Base-by-base conservation (phyloP, 2,797 vertebrate genomes). In the Sparidentex hasta region DNA sequence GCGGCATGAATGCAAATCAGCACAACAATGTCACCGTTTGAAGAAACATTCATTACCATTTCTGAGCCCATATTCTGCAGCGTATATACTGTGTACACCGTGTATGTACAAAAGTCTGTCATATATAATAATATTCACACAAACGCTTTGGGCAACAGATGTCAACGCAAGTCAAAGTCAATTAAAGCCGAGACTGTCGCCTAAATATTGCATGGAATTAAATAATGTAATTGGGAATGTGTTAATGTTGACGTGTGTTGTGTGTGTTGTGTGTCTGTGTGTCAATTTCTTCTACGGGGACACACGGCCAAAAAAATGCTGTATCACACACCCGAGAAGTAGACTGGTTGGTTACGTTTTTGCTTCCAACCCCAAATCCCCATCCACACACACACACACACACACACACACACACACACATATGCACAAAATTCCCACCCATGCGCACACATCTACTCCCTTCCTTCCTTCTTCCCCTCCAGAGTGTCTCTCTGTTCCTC, bases 1-100 rank as follows among this genome's bases (percentile, higher is more conserved):
- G 76, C 71, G 55, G 51, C 7, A 46, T 85, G 88, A 90, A 91
- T 93, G 68, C 86, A 91, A 93, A 94, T 92, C 79, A 87, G 82
- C 46, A 68, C 0, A 33, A 83, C 77, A 81, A 82, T 83, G 85
- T 89, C 86, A 85, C 77, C 82, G 70, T 85, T 82, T 87, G 67
- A 71, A 57, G 57, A 73, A 72, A 78, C 72, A 67, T 11, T 78
- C 21, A 80, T 86, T 80, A 78, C 50, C 59, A 75, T 71, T 78
- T 74, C 68, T 58, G 27, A 80, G 46, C n/a, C 18, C 12, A 48
- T 27, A 51, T 20, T 51, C 33, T 43, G 21, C 33, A 51, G 54
- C 18, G n/a, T 65, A 50, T 69, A 71, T 61, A 27, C 6, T 25
- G 5, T 64, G 14, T 46, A 38, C 50, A 27, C 2, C 11, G 21